These are phyloP conservation scores for Mus minutoides DNA, from an alignment of 2,797 vertebrate genomes.

Conservation along the genomic window DNA sequence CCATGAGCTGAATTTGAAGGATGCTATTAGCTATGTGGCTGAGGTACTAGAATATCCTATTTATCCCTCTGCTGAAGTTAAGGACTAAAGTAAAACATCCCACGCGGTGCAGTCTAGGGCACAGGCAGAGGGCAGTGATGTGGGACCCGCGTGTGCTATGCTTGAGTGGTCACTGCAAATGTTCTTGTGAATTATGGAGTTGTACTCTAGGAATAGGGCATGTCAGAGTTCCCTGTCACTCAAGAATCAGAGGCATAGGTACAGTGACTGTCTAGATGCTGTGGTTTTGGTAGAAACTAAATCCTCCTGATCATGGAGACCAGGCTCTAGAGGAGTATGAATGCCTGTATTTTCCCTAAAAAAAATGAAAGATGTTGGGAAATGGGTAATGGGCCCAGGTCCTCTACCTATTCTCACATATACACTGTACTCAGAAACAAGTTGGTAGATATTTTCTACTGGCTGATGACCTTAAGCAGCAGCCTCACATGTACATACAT, in stretches of 20 bases:
- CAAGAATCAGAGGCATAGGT: not conserved
- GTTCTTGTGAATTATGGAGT: not conserved
- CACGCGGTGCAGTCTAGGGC: not conserved
- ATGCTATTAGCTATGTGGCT: constrained; percentile 94
- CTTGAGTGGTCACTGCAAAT: not conserved
- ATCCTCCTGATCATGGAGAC: not conserved
- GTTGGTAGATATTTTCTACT: not conserved
- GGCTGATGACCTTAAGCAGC: not conserved
- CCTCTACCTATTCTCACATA: not conserved
- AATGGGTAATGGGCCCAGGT: not conserved
- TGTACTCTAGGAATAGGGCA: not conserved
- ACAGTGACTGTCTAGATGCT: too few relatives aligned
- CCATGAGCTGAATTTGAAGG: constrained; percentile 97
- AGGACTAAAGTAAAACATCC: not conserved
- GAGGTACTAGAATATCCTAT: constrained; percentile 85
- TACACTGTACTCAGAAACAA: not conserved
- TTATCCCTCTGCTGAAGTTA: not conserved
- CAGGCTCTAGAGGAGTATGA: not conserved
- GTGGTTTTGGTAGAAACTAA: not conserved
- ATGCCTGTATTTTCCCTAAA: not conserved
- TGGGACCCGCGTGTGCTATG: not conserved
- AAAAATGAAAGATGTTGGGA: too few relatives aligned
- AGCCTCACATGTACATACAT: not conserved
- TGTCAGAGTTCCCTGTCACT: not conserved
- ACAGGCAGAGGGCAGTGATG: not conserved